Evolutionary conservation across 2,888 invertebrate genomes (phyloP), one percentile per base, ranked within the genome.

Genomic region (Brachynemurus nebulosus): DNA sequence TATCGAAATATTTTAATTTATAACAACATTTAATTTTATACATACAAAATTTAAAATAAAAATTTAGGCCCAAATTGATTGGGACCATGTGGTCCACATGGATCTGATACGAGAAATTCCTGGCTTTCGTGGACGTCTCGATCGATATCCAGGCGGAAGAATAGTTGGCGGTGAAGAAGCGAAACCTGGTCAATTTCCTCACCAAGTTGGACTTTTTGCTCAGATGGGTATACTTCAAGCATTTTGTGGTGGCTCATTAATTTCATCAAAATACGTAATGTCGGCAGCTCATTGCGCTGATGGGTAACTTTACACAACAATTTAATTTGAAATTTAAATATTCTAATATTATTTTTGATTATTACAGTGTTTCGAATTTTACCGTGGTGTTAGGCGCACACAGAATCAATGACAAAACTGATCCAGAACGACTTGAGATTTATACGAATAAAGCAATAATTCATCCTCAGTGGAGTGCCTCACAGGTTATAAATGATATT

Each of bases 261-360:
- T 39, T 21, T 39, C 39, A 2, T 11, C 21, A 12, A 18, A 39
- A 21, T 21, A 39, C 17, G 39, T 39, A 1, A 9, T 39, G 2
- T 23, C 39, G 12, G 39, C 39, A 12, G 39, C 39, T 23, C 39
- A 39, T 21, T 39, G 39, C 11, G 39, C 39, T 21, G 39, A 39
- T 12, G 39, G 23, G 39, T 39, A 39, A 19, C 5, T n/a, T 21
- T 9, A 12, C n/a, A n/a, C n/a, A n/a, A n/a, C n/a, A n/a, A 34
- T 12, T 8, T 34, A 14, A n/a, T 8, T 34, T 12, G 14, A 11
- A 34, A 14, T 14, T 11, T 11, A 34, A 8, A 34, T 6, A 34
- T 12, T 12, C 7, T 12, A 8, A 11, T 12, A 35, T n/a, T 16
- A 36, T 4, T 17, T 36, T 36, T 36, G n/a, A 17, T 36, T 4